Evolutionary conservation across 2,797 vertebrate genomes (phyloP).

Genomic region (Alcedo quadribrachys): DNA sequence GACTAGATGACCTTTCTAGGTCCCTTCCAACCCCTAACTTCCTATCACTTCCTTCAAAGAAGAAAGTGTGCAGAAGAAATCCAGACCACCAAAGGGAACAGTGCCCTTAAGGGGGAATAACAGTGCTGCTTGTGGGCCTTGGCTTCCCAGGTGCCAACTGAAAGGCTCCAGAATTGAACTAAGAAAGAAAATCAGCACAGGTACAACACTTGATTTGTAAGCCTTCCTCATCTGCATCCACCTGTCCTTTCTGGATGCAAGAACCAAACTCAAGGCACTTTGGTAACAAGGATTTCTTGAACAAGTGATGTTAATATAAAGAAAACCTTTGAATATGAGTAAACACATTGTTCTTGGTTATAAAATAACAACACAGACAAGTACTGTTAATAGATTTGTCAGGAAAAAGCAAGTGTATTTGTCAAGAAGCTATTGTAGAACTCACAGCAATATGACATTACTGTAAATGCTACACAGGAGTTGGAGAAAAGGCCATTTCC

Average conservation of each 20-base stretch:
- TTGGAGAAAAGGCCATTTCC: background rate
- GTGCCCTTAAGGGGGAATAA: background rate
- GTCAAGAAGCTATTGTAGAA: background rate
- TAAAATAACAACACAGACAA: background rate
- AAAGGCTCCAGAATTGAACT: background rate
- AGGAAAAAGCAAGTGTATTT: background rate
- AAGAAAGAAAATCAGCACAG: background rate
- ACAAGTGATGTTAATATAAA: background rate
- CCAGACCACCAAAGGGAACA: background rate
- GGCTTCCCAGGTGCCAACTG: background rate
- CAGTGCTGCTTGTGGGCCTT: background rate
- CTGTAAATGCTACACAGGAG: background rate
- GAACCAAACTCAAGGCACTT: background rate
- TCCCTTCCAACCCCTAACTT: no score
- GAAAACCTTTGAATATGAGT: background rate
- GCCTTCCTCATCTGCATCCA: background rate
- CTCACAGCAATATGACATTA: background rate
- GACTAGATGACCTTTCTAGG: no score
- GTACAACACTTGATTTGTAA: background rate
- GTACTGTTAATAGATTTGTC: background rate
- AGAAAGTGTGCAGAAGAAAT: background rate
- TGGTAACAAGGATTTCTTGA: background rate
- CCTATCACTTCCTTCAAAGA: background rate
- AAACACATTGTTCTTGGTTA: background rate
- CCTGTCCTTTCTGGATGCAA: fast-evolving